phyloP scores from a whole-genome alignment of 1,140 invertebrate species.

The Halesus radiatus region DNA sequence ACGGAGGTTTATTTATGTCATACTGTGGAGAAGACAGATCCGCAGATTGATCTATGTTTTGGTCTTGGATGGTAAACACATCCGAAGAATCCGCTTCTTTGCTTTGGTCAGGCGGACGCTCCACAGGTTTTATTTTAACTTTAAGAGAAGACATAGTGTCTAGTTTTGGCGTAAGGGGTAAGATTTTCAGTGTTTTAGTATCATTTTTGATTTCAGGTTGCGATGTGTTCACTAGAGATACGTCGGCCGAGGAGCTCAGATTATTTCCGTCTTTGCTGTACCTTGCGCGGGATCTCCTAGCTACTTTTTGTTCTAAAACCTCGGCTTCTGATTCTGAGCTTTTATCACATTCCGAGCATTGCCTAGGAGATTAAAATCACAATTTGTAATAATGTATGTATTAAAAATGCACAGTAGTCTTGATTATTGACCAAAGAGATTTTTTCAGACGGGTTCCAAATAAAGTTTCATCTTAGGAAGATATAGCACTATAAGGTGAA shows the following conservation, averaged over 20 bases:
- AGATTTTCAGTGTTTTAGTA: constrained; percentile 51
- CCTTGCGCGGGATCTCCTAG: constrained; percentile 80
- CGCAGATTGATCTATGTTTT: constrained; percentile 20
- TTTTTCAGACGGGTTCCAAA: too few species aligned
- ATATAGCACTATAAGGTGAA: too few species aligned
- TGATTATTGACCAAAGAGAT: too few species aligned
- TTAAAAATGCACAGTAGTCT: too few species aligned
- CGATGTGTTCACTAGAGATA: constrained; percentile 61
- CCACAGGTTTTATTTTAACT: constrained; percentile 73
- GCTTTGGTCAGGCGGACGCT: constrained; percentile 57
- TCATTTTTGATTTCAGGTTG: constrained; percentile 53
- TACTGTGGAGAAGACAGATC: constrained; percentile 8
- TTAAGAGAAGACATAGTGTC: constrained; percentile 70
- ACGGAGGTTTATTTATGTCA: constrained; percentile 43
- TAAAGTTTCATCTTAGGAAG: too few species aligned
- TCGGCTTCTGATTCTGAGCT: constrained; percentile 84
- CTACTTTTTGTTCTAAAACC: constrained; percentile 82
- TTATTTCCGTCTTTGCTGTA: constrained; percentile 78
- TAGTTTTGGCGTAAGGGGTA: constrained; percentile 47
- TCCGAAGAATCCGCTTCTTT: constrained; percentile 42
- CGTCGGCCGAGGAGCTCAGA: constrained; percentile 60
- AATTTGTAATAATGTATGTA: too few species aligned
- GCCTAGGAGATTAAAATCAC: constrained; percentile 69
- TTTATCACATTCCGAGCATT: constrained; percentile 92
- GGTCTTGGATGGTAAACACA: constrained; percentile 44